Evolutionary conservation across 1,140 invertebrate species (phyloP), one percentile per base, ranked within the genome.

Genomic region (Planococcus citri): DNA sequence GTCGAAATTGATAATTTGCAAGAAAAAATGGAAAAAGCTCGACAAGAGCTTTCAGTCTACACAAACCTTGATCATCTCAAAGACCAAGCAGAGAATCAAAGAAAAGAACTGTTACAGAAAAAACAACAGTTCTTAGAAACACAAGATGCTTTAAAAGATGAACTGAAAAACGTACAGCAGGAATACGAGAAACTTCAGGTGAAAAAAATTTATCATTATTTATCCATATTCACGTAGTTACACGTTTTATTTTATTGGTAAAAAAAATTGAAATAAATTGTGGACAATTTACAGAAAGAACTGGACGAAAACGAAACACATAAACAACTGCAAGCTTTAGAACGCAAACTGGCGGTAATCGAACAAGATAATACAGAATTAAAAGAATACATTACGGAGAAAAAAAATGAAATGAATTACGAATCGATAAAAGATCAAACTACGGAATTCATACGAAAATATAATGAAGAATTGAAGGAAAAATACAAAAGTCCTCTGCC

Each of bases 321-420:
- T 64, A 64, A 64, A 27, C 60, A 64, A 64, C 17, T 64, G 9
- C 60, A 64, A 64, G 60, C 60, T 27, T 27, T 64, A 10, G 60
- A 64, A 20, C 60, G 60, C 10, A 64, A 64, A 64, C 81, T 86
- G 76, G 81, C 82, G 21, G 81, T 84, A 51, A 78, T 86, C 51
- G 86, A 88, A 76, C 83, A 83, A 72, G 84, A 83, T 72, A 88
- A 88, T 76, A 84, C 82, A 72, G 78, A 81, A 22, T 78, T 87
- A 73, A 80, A 81, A 73, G 84, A 86, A 74, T 86, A 85, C 73
- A 83, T 87, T 68, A 81, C 83, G 12, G 80, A 82, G 1, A 85
- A 86, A 70, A 83, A 81, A 61, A 80, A 83, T 69, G 86, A 87
- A 75, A 84, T 83, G 25, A 84, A 87, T 75, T 87, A 83, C 75